Evolutionary conservation across 2,113 vertebrate species (phyloP).

Genomic region (Labeo rohita): DNA sequence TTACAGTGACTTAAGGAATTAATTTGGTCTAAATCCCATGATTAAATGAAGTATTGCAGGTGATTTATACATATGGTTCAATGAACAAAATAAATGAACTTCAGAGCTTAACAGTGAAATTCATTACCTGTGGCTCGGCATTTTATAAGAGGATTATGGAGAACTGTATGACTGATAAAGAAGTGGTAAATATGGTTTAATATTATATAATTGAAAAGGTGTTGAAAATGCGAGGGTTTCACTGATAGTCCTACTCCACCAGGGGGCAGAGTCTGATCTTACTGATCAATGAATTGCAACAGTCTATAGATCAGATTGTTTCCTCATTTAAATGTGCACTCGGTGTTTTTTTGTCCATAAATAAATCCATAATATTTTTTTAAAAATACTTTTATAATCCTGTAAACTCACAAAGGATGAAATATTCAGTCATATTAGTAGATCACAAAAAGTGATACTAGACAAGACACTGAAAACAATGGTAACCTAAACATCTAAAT

Average conservation of each 20-base stretch:
- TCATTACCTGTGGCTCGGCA: background rate
- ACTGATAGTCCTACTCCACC: conserved; percentile 59
- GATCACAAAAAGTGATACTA: background rate
- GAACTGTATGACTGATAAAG: conserved; percentile 7
- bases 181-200: background rate
- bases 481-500: background rate
- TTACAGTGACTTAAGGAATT: background rate
- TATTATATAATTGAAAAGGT: background rate
- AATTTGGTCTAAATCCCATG: background rate
- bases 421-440: background rate
- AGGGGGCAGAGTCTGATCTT: conserved; percentile 74
- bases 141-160: background rate
- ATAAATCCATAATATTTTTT: background rate
- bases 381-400: background rate
- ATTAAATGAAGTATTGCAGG: background rate
- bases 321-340: background rate
- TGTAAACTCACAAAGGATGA: background rate
- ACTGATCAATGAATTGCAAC: conserved; percentile 58
- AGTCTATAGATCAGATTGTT: background rate
- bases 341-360: background rate
- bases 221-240: background rate
- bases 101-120: background rate
- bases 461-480: background rate
- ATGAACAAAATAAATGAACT: conserved; percentile 1
- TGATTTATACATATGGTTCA: background rate